These are phyloP conservation scores for Odontothrips loti DNA, from an alignment of 2,888 invertebrate genomes.

Conservation along the genomic window DNA sequence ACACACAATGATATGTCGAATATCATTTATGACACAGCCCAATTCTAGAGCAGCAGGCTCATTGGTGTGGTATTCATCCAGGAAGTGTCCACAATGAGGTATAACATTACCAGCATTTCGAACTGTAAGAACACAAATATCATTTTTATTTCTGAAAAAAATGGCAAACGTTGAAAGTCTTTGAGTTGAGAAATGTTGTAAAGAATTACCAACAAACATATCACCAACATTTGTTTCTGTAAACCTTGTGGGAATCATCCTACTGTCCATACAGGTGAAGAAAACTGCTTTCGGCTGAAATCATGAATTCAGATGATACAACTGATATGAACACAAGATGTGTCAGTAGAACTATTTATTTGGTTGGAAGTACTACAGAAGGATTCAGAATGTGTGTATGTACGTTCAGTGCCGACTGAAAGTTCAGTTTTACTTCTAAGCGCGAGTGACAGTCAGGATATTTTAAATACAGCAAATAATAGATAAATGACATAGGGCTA, in stretches of 20 bases:
- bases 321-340: neutral
- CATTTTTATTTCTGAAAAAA: conserved; percentile 7
- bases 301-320: conserved; percentile 36
- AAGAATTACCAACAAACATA: conserved; percentile 84
- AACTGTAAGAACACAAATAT: conserved; percentile 56
- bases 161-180: neutral
- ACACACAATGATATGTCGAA: conserved; percentile 89
- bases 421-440: neutral
- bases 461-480: neutral
- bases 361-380: too few relatives aligned
- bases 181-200: neutral
- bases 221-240: conserved; percentile 94
- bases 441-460: neutral
- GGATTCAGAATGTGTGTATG: too few relatives aligned
- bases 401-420: neutral
- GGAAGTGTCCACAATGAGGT: conserved; percentile 84
- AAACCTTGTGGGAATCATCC: conserved; percentile 94
- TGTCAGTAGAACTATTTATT: too few relatives aligned
- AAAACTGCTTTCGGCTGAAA: conserved; percentile 92
- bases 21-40: conserved; percentile 86
- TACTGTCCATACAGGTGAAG: conserved; percentile 97
- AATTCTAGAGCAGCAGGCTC: conserved; percentile 95
- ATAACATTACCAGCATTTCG: conserved; percentile 95
- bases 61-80: conserved; percentile 82
- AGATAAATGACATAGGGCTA: too few relatives aligned